phyloP scores from a whole-genome alignment of 2,113 vertebrate species.

The Aviceda subcristata region DNA sequence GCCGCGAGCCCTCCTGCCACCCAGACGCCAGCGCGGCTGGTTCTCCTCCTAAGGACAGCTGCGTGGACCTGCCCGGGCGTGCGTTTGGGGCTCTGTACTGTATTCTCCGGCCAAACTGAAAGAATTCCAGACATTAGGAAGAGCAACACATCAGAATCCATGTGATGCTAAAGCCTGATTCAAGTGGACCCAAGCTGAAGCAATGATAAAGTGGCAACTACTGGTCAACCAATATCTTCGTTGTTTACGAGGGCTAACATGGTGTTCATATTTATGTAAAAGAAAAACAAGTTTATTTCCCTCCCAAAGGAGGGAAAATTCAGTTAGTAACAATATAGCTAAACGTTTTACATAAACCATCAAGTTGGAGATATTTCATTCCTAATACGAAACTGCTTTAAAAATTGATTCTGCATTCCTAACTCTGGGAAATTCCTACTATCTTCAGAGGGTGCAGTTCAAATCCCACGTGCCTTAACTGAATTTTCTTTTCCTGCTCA shows the following conservation, averaged over 20 bases:
- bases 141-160: not conserved
- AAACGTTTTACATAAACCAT: not conserved
- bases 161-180: not conserved
- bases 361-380: not conserved
- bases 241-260: not conserved
- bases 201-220: not conserved
- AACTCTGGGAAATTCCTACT: not conserved
- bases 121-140: not conserved
- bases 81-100: accelerated
- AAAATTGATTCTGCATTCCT: not conserved
- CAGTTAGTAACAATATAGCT: not conserved
- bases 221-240: not conserved
- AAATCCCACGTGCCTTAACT: not conserved
- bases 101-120: not conserved
- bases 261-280: not conserved
- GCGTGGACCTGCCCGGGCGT: not conserved
- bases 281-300: not conserved
- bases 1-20: slow-evolving; percentile 59
- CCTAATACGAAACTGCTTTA: not conserved
- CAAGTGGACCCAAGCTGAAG: not conserved
- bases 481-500: not conserved
- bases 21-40: slow-evolving; percentile 13
- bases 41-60: not conserved
- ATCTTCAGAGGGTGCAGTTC: not conserved
- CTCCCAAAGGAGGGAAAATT: not conserved